Conservation (phyloP, 2,888 invertebrate species). For the Macrophya annulata region DNA sequence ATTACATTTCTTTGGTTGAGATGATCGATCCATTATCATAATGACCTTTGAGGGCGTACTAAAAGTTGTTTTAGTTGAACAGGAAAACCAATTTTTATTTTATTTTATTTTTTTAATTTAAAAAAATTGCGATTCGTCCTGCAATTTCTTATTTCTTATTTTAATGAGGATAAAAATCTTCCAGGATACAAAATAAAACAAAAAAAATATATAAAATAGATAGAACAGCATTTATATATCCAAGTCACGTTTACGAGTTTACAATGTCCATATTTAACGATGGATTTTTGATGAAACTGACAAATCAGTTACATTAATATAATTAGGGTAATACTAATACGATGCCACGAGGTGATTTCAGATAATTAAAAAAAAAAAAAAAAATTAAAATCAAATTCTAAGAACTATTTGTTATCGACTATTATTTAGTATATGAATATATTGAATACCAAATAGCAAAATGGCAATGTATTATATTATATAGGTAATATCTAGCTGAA, state of each 20-base stretch:
- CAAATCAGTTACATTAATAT: background rate
- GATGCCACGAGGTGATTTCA: conserved; percentile 32
- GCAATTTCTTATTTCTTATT: background rate
- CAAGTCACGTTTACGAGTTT: background rate
- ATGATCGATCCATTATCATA: background rate
- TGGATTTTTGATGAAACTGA: background rate
- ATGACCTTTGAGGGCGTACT: background rate
- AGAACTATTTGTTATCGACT: background rate
- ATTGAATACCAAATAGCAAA: conserved; percentile 36
- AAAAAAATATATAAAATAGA: background rate
- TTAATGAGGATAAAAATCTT: background rate
- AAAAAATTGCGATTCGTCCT: background rate
- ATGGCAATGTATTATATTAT: conserved; percentile 18
- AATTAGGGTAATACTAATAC: background rate
- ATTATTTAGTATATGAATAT: background rate
- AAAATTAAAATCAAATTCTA: conserved; percentile 9
- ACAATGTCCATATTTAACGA: background rate
- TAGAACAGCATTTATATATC: background rate
- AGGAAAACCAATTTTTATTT: background rate
- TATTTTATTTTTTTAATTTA: background rate
- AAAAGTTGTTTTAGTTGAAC: background rate
- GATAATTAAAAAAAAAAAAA: background rate
- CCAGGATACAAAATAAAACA: background rate
- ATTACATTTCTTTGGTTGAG: background rate
- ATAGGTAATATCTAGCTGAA: conserved; percentile 38